Conservation (phyloP, 2,797 vertebrate genomes). For the Chiropotes sagulatus region DNA sequence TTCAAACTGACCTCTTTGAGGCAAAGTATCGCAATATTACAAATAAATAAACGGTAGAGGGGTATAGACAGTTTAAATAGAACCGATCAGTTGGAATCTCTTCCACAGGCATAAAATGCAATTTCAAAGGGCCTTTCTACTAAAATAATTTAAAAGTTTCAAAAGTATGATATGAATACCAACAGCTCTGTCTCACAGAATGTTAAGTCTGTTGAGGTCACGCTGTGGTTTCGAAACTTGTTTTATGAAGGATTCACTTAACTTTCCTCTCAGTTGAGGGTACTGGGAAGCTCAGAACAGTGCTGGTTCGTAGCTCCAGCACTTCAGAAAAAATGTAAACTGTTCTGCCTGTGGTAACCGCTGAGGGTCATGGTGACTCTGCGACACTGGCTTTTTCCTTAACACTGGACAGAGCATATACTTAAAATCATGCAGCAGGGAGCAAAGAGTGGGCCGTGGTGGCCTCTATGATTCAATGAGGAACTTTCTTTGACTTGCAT, state of each 20-base stretch:
- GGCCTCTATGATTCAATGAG: neutral
- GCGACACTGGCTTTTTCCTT: neutral
- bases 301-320: neutral
- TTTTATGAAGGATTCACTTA: neutral
- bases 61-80: neutral
- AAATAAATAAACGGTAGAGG: neutral
- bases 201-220: neutral
- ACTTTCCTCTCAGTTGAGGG: neutral
- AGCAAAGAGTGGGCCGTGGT: neutral
- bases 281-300: neutral
- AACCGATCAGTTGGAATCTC: neutral
- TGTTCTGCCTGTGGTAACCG: neutral
- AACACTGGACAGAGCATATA: neutral
- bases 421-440: fast-evolving
- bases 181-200: neutral
- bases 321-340: neutral
- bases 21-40: neutral
- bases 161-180: neutral
- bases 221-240: neutral
- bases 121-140: neutral
- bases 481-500: neutral
- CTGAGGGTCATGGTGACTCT: neutral
- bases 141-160: conserved; percentile 18
- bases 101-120: neutral
- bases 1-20: neutral